Percentiles rank a stretch among this genome's conserved stretches.
Conservation (phyloP, 1,140 invertebrate species). For the Papilio polytes region DNA sequence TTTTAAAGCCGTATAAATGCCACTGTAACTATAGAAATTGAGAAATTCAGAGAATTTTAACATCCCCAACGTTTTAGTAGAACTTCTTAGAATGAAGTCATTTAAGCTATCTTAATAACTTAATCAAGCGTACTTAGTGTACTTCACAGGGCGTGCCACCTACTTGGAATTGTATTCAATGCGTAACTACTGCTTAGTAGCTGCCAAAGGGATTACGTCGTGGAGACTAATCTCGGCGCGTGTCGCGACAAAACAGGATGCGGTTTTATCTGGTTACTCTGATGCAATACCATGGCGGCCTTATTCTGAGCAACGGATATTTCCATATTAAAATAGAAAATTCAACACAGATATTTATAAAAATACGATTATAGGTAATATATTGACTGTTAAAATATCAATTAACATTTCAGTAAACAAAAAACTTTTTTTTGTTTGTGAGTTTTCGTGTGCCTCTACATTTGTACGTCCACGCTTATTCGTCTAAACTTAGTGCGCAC, state of each 20-base stretch:
- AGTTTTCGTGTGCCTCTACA: too few relatives aligned
- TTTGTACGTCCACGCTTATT: too few relatives aligned
- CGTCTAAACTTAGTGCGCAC: too few relatives aligned
- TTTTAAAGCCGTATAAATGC: neutral
- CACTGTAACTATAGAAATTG: neutral
- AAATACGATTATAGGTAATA: neutral
- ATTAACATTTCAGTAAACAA: too few relatives aligned
- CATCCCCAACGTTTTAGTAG: neutral
- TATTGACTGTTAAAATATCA: neutral
- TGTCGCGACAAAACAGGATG: conserved; percentile 48
- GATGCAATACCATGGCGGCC: neutral
- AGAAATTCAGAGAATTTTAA: neutral
- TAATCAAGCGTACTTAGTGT: conserved; percentile 28
- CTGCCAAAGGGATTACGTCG: conserved; percentile 47
- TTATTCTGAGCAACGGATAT: conserved; percentile 9
- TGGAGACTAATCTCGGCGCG: conserved; percentile 48
- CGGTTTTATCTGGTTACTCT: conserved; percentile 35
- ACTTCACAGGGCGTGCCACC: conserved; percentile 44
- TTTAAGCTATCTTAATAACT: conserved; percentile 23
- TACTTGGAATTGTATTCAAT: conserved; percentile 50
- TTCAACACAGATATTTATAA: neutral
- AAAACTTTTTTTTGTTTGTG: too few relatives aligned
- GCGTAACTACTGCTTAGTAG: conserved; percentile 56
- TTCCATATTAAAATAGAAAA: neutral
- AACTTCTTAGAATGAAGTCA: conserved; percentile 15